phyloP scores from a whole-genome alignment of 1,140 invertebrate genomes.

The Choristoneura fumiferana region DNA sequence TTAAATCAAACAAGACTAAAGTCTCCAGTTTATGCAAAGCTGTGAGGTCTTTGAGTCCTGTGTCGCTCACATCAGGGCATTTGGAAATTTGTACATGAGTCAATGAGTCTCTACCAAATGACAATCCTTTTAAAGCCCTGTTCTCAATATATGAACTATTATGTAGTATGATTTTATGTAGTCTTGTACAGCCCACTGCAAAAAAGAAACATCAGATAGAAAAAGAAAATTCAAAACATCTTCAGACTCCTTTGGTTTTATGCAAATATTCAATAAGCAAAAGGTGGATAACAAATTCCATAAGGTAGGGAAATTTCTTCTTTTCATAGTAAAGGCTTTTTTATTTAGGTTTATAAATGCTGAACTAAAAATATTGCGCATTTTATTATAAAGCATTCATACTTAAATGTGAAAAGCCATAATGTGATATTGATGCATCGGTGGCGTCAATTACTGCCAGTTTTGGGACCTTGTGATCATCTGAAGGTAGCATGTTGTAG shows the following conservation, averaged over 20 bases:
- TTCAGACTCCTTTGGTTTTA: no score
- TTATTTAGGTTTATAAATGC: no score
- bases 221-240: no score
- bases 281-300: no score
- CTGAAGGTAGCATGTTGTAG: slow-evolving; percentile 84
- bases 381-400: slow-evolving; percentile 53
- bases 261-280: no score
- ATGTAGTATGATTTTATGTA: slow-evolving; percentile 62
- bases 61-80: slow-evolving; percentile 62
- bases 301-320: no score
- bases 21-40: slow-evolving; percentile 49
- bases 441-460: slow-evolving; percentile 86
- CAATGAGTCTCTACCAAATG: slow-evolving; percentile 49
- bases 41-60: slow-evolving; percentile 54
- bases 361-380: no score
- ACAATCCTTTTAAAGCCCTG: slow-evolving; percentile 60
- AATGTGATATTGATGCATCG: slow-evolving; percentile 86
- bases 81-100: slow-evolving; percentile 62
- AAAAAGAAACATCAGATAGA: slow-evolving; percentile 22
- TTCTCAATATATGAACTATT: slow-evolving; percentile 67
- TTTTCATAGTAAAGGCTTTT: no score
- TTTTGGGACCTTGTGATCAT: slow-evolving; percentile 43
- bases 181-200: slow-evolving; percentile 59
- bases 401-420: slow-evolving; percentile 90
- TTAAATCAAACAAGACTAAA: slow-evolving; percentile 54